Base-by-base conservation (phyloP, 1,140 invertebrate species). In the Zaprionus kolodkinae region DNA sequence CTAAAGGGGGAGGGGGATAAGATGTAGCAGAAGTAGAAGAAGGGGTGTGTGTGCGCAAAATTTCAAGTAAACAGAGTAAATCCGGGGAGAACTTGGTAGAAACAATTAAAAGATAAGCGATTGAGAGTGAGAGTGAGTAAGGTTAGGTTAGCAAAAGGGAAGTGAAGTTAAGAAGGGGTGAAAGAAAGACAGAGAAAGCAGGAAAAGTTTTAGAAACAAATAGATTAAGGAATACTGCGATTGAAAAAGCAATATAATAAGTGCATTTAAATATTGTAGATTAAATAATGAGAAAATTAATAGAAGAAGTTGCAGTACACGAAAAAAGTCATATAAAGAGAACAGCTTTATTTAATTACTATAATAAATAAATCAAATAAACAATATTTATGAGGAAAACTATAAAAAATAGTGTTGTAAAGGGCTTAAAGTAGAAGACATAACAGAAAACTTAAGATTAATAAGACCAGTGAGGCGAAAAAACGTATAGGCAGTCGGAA, bases 51-150 rank as follows among this genome's bases (percentile, higher is more conserved):
- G 25, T 27, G 27, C 27, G 17, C 21, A 25, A 11, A 7, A 15
- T 45, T 45, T 45, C n/a, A n/a, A 45, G n/a, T 45, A 45, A 45
- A 45, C 40, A 45, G n/a, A 45, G 7, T 15, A 45, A n/a, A 45
- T 15, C 6, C 27, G 40, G 40, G 40, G 40, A 15, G n/a, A 45
- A 45, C n/a, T 45, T 45, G n/a, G 40, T 45, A 45, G 40, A 45
- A 45, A 45, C n/a, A 45, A 45, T 45, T 45, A 45, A 45, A 45
- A 45, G 40, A 45, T 45, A 45, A 45, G 40, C 40, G 40, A 45
- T 15, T 15, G 40, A 45, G 40, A 45, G 40, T 15, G n/a, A 45
- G 40, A 45, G 40, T 45, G 40, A 45, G n/a, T 15, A 9, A 45
- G 33, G 27, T 30, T 35, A 35, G n/a, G 40, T 6, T 15, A 43